Conservation (phyloP, 2,113 vertebrate genomes). For the Aix galericulata region DNA sequence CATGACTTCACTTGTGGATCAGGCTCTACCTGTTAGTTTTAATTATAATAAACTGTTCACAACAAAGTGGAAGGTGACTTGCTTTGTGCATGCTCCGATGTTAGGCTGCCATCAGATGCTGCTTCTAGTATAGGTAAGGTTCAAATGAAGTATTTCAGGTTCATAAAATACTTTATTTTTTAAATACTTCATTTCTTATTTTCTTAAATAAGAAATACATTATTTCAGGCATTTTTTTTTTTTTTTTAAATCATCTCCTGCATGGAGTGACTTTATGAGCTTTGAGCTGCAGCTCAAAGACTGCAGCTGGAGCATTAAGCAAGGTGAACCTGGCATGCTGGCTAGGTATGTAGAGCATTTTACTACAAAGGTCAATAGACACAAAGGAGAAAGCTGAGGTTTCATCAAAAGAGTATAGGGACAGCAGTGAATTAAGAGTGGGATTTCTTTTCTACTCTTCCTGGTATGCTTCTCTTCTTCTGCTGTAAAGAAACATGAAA, state of each 20-base stretch:
- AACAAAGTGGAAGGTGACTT: background rate
- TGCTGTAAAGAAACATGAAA: background rate
- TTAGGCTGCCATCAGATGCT: background rate
- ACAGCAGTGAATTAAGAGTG: background rate
- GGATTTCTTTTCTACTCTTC: background rate
- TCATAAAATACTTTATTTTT: background rate
- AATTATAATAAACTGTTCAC: background rate
- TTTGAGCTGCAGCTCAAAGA: background rate
- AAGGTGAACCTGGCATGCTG: background rate
- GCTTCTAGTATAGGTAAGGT: background rate
- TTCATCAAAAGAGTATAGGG: background rate
- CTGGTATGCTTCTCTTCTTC: background rate
- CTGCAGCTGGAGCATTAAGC: background rate
- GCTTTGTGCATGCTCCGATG: background rate
- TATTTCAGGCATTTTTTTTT: background rate
- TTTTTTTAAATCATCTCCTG: background rate
- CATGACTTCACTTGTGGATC: background rate
- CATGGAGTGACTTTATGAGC: background rate
- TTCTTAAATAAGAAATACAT: no score
- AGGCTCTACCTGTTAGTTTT: background rate
- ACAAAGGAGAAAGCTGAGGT: background rate
- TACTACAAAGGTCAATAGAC: background rate
- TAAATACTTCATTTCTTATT: no score
- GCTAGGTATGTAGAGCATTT: background rate
- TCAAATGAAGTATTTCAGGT: conserved; percentile 22